phyloP scores from a whole-genome alignment of 2,113 vertebrate species.

The Thermophis baileyi region DNA sequence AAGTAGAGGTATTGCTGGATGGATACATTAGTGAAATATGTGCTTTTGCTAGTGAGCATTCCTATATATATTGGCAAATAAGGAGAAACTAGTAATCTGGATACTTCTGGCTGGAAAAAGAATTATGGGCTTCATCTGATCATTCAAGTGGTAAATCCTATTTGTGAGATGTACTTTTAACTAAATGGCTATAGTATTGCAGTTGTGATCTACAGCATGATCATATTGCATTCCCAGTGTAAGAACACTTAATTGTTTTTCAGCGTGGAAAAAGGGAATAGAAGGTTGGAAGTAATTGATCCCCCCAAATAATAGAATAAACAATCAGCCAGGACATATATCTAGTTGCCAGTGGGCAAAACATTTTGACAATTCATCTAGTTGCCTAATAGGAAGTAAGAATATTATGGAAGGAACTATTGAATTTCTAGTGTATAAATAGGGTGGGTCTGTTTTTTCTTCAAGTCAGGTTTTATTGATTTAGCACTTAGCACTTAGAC shows the following conservation, averaged over 20 bases:
- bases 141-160: background rate
- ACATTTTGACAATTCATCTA: background rate
- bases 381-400: background rate
- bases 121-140: background rate
- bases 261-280: background rate
- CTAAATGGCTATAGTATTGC: background rate
- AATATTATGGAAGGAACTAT: background rate
- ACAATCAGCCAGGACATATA: background rate
- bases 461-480: too few species aligned
- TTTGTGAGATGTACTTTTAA: background rate
- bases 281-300: background rate
- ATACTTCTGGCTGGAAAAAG: background rate
- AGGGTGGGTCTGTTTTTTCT: background rate
- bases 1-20: background rate
- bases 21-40: background rate
- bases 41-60: background rate
- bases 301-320: background rate
- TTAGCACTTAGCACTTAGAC: background rate
- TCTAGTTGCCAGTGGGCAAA: background rate
- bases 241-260: constrained; percentile 2
- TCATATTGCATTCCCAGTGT: background rate
- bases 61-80: background rate
- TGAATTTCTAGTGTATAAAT: background rate
- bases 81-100: background rate
- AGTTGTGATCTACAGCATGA: background rate